Conservation (phyloP, 2,797 vertebrate genomes). For the Scolopax rusticola region DNA sequence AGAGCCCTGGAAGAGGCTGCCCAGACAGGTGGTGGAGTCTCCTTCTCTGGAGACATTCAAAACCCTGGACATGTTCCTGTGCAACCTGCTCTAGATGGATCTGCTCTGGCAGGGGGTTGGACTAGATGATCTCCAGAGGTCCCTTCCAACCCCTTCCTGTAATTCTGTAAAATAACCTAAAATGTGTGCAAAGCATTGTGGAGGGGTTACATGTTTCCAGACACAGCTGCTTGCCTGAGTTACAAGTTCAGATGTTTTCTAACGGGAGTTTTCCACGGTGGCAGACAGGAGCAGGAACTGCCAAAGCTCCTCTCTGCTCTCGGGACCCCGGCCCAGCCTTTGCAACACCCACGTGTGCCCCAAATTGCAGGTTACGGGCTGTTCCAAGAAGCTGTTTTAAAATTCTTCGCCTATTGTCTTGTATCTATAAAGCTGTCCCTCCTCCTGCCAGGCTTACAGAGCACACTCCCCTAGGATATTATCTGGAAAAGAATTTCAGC, state of each 20-base stretch:
- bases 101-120: too few relatives aligned
- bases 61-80: too few relatives aligned
- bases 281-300: background rate
- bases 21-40: too few relatives aligned
- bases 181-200: accelerated
- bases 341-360: background rate
- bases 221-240: accelerated
- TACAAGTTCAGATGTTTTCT: background rate
- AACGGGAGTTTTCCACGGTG: accelerated
- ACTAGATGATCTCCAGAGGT: too few relatives aligned
- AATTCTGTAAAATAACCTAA: background rate
- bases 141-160: too few relatives aligned
- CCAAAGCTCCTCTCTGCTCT: background rate
- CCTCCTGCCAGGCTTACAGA: background rate
- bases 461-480: background rate
- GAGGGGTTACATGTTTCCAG: background rate
- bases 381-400: background rate
- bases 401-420: background rate
- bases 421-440: background rate
- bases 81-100: too few relatives aligned
- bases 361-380: background rate
- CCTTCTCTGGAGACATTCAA: too few relatives aligned
- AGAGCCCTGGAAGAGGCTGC: too few relatives aligned
- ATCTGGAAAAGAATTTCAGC: conserved; percentile 32
- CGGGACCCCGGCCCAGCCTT: background rate